Percentiles rank a stretch among this genome's conserved stretches.
Evolutionary conservation across 2,888 invertebrate species (phyloP).

Genomic region (Macaria notata): DNA sequence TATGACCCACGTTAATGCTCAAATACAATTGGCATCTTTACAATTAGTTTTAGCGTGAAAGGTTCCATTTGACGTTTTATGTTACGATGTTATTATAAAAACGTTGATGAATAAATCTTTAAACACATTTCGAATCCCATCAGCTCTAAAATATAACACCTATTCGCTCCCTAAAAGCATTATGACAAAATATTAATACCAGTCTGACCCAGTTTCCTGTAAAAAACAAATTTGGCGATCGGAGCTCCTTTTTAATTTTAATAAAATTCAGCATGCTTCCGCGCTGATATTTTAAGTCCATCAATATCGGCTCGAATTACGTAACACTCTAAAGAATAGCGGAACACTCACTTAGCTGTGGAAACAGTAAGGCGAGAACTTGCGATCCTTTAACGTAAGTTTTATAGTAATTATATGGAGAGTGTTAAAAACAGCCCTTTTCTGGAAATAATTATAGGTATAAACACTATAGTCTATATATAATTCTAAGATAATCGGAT

Average conservation of each 20-base stretch:
- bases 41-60: no score
- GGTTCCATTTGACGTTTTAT: no score
- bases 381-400: background rate
- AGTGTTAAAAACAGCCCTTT: no score
- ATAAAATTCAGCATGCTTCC: conserved; percentile 26
- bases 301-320: conserved; percentile 37
- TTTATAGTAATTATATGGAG: no score
- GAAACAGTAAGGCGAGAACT: conserved; percentile 7
- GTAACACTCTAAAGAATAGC: conserved; percentile 34
- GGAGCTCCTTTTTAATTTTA: conserved; percentile 26
- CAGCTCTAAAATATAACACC: background rate
- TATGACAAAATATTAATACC: conserved; percentile 18
- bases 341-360: conserved; percentile 28
- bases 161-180: conserved; percentile 7
- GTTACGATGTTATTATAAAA: no score
- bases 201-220: conserved; percentile 14
- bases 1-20: no score
- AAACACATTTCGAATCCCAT: background rate
- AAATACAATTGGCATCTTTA: no score
- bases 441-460: no score
- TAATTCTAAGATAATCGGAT: no score
- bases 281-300: conserved; percentile 33
- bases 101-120: background rate
- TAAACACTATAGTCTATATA: no score
- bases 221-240: conserved; percentile 20